Base-by-base conservation (phyloP, 1,140 invertebrate species). In the Drosophila sulfurigaster region DNA sequence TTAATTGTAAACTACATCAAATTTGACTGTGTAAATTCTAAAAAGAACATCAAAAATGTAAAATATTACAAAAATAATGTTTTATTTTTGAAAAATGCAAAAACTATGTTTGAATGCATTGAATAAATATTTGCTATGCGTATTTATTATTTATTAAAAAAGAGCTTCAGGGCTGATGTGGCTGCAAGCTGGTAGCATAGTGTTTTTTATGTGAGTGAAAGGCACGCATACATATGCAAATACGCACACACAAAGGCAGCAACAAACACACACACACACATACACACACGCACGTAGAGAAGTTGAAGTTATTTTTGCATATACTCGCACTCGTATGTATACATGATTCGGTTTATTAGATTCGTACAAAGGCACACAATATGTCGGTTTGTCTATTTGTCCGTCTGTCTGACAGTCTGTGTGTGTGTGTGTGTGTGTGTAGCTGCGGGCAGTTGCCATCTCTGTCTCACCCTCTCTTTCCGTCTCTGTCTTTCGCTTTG, bases 331-430 rank as follows among this genome's bases (percentile, higher is more conserved):
- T 54, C 73, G 75, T 56, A 54, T 56, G 41, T 73, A 76, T 87
- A 79, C 79, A 82, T 68, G 77, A 88, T 88, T 87, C 80, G 83
- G 83, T 87, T 87, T 87, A 87, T 87, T 87, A 87, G 83, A 87
- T 88, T 77, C 77, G 76, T 80, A 87, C 83, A 87, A 87, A 82
- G 80, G 79, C 83, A 79, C 49, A 88, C 83, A 86, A 86, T 86
- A 76, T 76, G 69, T 66, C 49, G 65, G 72, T 46, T 69, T 68
- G 71, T 74, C 71, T 74, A 74, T 67, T 68, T 74, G 71, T 56
- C 64, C 32, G 64, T 60, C 64, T 59, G 64, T 59, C 63, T 68
- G 41, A 30, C 30, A 54, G 71, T 10, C 57, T 32, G 6, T 32
- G 25, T 43, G 46, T 45, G 38, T 67, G 57, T 66, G 45, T 59